phyloP scores from a whole-genome alignment of 2,797 vertebrate species.

The Tarsius wallacei region DNA sequence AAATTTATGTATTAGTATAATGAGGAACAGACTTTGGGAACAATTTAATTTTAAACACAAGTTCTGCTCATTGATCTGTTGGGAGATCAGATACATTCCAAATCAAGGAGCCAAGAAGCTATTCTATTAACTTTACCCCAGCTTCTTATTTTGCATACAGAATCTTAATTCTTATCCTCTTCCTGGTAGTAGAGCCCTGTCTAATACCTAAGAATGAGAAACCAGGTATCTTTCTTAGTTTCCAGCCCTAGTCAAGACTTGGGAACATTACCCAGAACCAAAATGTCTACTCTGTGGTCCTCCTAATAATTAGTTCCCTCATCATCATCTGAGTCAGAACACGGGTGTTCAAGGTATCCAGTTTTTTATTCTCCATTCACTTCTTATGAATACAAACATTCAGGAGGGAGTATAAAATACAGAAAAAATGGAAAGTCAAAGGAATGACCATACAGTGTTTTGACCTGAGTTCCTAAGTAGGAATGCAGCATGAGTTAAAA shows the following conservation, averaged over 20 bases:
- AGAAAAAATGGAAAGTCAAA: background rate
- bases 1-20: background rate
- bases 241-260: background rate
- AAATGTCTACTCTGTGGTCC: background rate
- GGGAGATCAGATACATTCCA: background rate
- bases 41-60: constrained; percentile 5
- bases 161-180: background rate
- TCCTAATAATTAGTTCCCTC: background rate
- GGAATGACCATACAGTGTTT: background rate
- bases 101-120: background rate
- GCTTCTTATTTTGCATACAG: constrained; percentile 2
- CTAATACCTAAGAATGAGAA: background rate
- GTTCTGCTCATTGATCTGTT: background rate
- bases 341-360: background rate
- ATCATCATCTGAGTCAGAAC: background rate
- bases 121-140: background rate
- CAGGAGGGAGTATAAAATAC: background rate
- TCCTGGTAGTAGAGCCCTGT: background rate
- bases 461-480: constrained; percentile 4
- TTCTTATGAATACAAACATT: background rate
- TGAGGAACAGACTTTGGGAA: background rate
- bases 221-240: background rate
- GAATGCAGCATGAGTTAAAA: background rate
- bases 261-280: background rate
- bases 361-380: background rate